Conservation (phyloP, 2,113 vertebrate species). For the Corythaixoides concolor region DNA sequence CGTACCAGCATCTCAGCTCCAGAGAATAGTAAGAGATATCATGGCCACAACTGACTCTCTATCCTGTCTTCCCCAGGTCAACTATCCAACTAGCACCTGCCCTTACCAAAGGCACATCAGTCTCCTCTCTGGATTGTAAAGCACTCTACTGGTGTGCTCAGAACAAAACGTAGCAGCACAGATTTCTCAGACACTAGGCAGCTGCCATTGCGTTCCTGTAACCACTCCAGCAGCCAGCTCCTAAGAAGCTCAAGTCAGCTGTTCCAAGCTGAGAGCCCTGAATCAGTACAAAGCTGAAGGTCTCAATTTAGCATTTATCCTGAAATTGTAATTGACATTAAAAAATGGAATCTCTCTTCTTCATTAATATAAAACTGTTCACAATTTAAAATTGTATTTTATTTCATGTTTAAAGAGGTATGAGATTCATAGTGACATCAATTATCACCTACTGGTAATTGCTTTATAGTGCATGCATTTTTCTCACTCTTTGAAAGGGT, state of each 20-base stretch:
- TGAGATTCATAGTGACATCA: background rate
- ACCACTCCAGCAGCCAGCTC: background rate
- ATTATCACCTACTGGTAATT: background rate
- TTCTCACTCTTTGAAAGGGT: background rate
- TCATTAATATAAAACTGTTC: background rate
- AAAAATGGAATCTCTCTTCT: background rate
- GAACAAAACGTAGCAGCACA: background rate
- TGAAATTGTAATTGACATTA: background rate
- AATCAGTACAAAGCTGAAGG: background rate
- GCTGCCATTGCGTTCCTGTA: background rate
- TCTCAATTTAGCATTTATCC: background rate
- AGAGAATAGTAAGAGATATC: background rate
- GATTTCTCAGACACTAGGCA: background rate
- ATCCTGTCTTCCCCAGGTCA: background rate
- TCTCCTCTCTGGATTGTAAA: background rate
- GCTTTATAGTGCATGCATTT: background rate
- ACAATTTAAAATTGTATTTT: background rate
- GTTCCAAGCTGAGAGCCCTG: background rate
- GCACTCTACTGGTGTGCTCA: background rate
- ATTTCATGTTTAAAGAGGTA: background rate
- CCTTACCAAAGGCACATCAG: background rate
- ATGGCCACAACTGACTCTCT: background rate
- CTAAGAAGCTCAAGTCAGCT: background rate
- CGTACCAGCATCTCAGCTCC: background rate
- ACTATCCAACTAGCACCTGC: background rate